Percentiles rank a stretch among this genome's conserved stretches.
phyloP scores from a whole-genome alignment of 2,888 invertebrate genomes.

The Rhabditoides inermis region DNA sequence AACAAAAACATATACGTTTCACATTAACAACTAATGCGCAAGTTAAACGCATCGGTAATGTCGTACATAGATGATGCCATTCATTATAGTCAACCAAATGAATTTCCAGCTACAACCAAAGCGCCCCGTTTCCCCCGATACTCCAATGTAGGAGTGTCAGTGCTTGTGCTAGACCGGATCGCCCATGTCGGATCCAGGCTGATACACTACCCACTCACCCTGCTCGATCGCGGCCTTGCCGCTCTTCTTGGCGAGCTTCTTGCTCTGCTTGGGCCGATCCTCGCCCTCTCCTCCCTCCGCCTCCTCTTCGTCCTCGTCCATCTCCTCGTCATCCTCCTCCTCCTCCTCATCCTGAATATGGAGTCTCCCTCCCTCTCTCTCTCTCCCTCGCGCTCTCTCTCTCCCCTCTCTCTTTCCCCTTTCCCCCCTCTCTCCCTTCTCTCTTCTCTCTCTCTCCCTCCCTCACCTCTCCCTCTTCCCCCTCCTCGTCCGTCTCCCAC shows the following conservation, averaged over 20 bases:
- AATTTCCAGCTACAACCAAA: no score
- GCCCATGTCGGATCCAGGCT: no score
- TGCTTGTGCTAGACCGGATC: no score
- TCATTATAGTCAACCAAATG: no score
- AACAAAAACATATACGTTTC: no score
- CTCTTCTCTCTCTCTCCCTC: conserved; percentile 32
- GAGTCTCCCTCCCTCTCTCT: conserved; percentile 53
- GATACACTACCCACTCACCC: no score
- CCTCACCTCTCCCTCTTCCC: conserved; percentile 20
- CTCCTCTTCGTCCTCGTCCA: conserved; percentile 17
- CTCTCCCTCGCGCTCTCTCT: conserved; percentile 60
- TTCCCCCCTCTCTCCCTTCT: conserved; percentile 39
- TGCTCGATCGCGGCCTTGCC: no score
- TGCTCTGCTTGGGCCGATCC: conserved; percentile 12
- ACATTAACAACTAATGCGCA: no score
- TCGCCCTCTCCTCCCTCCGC: conserved; percentile 21
- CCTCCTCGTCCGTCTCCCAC: conserved; percentile 43
- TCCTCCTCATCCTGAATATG: conserved; percentile 35
- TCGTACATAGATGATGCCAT: no score
- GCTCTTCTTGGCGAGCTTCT: conserved; percentile 4
- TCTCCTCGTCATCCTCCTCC: conserved; percentile 20
- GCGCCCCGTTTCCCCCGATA: no score
- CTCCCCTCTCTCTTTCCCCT: conserved; percentile 1
- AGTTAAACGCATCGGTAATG: no score
- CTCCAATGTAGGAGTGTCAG: no score